A percentile compares a stretch with the other conserved stretches of the same genome.
phyloP scores from a whole-genome alignment of 1,140 invertebrate genomes.

The Calliphora vicina region DNA sequence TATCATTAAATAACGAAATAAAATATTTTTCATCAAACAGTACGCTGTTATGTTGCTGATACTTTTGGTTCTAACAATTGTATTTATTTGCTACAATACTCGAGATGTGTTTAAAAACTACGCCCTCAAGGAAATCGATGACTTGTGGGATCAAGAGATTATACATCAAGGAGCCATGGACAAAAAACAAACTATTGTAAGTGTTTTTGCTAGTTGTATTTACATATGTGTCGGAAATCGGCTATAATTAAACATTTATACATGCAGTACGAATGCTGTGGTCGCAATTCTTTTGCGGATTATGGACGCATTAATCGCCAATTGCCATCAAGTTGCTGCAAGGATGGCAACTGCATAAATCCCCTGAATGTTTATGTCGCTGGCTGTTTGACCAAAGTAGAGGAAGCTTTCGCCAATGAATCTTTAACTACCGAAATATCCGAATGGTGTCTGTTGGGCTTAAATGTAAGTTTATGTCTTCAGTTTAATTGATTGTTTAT shows the following conservation, averaged over 20 bases:
- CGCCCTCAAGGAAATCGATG: constrained; percentile 49
- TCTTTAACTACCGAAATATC: constrained; percentile 60
- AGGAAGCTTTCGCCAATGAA: constrained; percentile 63
- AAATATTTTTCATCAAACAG: constrained; percentile 41
- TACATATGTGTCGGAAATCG: not conserved
- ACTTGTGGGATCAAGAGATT: constrained; percentile 48
- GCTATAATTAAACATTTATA: not conserved
- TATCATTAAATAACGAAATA: no score
- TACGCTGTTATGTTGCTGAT: constrained; percentile 50
- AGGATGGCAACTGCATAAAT: constrained; percentile 50
- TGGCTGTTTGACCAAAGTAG: constrained; percentile 64
- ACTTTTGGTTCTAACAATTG: constrained; percentile 46
- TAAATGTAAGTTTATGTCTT: constrained; percentile 47
- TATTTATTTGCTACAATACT: constrained; percentile 47
- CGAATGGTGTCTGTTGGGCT: constrained; percentile 53
- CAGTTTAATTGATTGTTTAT: no score
- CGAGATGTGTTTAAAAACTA: constrained; percentile 51
- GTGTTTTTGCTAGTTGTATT: not conserved
- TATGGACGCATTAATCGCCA: constrained; percentile 58
- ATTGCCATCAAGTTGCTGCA: constrained; percentile 62
- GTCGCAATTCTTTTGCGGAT: constrained; percentile 64
- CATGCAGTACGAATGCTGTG: constrained; percentile 72
- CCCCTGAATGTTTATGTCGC: constrained; percentile 58
- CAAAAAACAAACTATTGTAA: constrained; percentile 48
- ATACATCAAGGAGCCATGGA: constrained; percentile 53